Evolutionary conservation across 2,888 invertebrate genomes (phyloP).

Genomic region (Acrobasis repandana): DNA sequence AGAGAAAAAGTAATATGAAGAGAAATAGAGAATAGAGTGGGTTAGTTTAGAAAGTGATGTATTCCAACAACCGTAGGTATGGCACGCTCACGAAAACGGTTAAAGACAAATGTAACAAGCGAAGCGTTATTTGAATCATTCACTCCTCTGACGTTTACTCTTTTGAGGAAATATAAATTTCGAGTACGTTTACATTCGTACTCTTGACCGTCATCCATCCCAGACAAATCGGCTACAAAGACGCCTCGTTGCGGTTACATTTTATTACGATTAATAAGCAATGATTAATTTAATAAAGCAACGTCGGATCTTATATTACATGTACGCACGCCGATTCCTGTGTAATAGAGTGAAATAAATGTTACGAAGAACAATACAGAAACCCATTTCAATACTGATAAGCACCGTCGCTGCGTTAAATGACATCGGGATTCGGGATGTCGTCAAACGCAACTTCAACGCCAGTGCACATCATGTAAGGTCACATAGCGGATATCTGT

Average conservation of each 20-base stretch:
- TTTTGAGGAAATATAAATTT: conserved; percentile 13
- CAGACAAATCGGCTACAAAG: conserved; percentile 31
- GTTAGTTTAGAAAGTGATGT: conserved; percentile 17
- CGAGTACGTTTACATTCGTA: conserved; percentile 4
- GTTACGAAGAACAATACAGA: not conserved
- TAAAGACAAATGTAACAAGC: conserved; percentile 65
- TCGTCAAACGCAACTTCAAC: not conserved
- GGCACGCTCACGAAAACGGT: conserved; percentile 72
- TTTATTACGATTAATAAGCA: conserved; percentile 27
- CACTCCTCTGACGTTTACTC: conserved; percentile 47
- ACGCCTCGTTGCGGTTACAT: conserved; percentile 27
- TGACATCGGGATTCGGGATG: not conserved
- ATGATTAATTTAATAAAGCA: conserved; percentile 29
- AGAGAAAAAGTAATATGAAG: no score
- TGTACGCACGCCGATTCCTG: conserved; percentile 46
- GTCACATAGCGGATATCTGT: not conserved
- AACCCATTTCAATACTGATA: not conserved
- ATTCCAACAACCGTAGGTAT: conserved; percentile 51
- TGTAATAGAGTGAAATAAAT: conserved; percentile 27
- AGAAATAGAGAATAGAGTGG: not conserved
- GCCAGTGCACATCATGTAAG: not conserved
- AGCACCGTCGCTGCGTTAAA: not conserved
- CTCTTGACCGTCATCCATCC: conserved; percentile 30
- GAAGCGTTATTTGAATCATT: conserved; percentile 56
- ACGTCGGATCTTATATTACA: conserved; percentile 28